These are phyloP conservation scores for Drosophila nigricruria DNA, from an alignment of 2,888 invertebrate species.

Conservation along the genomic window DNA sequence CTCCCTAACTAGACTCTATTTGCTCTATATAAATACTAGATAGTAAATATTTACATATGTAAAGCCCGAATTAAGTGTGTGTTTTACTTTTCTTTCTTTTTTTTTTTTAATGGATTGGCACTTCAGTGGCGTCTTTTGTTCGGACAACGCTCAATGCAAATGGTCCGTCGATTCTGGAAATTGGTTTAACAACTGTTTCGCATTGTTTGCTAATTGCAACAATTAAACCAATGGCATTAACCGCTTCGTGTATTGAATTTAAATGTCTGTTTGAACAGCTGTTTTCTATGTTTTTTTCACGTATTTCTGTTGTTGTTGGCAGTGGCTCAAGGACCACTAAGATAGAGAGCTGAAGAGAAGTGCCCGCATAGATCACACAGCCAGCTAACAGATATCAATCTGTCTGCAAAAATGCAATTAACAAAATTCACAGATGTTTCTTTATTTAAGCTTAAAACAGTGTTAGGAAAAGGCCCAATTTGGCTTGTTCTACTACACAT, in stretches of 20 bases:
- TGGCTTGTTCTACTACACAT: not conserved
- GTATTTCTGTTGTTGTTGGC: not conserved
- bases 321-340: conserved; percentile 27
- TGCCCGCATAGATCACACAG: conserved; percentile 20
- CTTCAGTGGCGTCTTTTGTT: conserved; percentile 28
- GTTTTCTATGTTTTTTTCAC: conserved; percentile 32
- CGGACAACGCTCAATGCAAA: conserved; percentile 27
- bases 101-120: conserved; percentile 7
- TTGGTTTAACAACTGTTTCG: conserved; percentile 65
- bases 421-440: conserved; percentile 36
- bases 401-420: not conserved
- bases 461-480: not conserved
- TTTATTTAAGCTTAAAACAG: not conserved
- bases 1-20: not conserved
- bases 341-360: conserved; percentile 28
- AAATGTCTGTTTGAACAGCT: conserved; percentile 56
- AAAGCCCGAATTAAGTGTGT: conserved; percentile 1
- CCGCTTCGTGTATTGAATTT: conserved; percentile 37
- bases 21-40: not conserved
- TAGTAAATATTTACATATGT: not conserved
- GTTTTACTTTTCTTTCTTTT: not conserved
- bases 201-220: conserved; percentile 61
- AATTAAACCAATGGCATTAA: conserved; percentile 51
- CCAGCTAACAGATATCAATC: conserved; percentile 4
- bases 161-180: conserved; percentile 49